Conservation (phyloP, 2,888 invertebrate genomes). For the Agrochola circellaris region DNA sequence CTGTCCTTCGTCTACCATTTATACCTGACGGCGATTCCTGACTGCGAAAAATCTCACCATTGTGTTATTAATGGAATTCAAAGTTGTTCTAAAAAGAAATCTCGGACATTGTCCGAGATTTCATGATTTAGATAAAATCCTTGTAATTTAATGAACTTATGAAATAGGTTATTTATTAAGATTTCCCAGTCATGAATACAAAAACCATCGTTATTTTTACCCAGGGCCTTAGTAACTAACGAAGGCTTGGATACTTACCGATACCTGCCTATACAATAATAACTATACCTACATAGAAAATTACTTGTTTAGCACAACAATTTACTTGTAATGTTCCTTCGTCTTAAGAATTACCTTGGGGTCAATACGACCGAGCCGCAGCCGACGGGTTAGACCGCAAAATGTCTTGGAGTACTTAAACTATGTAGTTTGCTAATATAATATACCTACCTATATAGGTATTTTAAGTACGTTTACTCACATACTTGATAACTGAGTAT, state of each 20-base stretch:
- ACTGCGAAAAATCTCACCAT: constrained; percentile 59
- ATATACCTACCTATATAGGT: no score
- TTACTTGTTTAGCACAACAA: constrained; percentile 50
- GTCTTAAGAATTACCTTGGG: constrained; percentile 47
- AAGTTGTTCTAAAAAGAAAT: constrained; percentile 5
- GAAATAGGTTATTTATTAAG: no score
- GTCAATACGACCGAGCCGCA: constrained; percentile 53
- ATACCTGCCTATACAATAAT: neutral
- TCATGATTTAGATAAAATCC: neutral
- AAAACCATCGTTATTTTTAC: neutral
- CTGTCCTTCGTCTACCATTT: constrained; percentile 68
- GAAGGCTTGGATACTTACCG: neutral
- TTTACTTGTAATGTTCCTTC: constrained; percentile 52
- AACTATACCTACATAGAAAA: constrained; percentile 31
- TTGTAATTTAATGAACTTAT: neutral
- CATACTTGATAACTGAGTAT: neutral
- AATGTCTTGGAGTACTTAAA: constrained; percentile 43
- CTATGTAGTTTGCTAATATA: constrained; percentile 24
- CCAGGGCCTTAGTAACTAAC: neutral
- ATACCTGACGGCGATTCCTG: constrained; percentile 64
- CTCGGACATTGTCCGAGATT: constrained; percentile 1
- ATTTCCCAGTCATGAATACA: neutral
- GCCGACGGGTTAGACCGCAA: constrained; percentile 54
- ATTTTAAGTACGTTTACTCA: neutral
- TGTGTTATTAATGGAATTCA: constrained; percentile 40